These are phyloP conservation scores for Thunnus thynnus DNA, from an alignment of 2,113 vertebrate genomes.

Conservation along the genomic window DNA sequence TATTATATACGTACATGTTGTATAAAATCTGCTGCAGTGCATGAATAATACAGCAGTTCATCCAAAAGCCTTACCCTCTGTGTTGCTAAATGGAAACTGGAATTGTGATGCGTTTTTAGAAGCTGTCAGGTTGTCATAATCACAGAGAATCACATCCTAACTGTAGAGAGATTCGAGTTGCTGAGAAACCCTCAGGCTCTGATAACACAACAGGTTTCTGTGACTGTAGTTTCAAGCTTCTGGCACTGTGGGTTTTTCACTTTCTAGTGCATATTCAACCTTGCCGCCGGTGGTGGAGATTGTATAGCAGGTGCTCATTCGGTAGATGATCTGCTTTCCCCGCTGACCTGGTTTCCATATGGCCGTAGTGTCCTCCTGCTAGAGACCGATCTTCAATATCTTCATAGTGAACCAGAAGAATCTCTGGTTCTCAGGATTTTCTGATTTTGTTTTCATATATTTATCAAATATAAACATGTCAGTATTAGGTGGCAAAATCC, in stretches of 20 bases:
- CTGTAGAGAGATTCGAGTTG: background rate
- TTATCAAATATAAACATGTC: too few relatives aligned
- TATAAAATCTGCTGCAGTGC: too few relatives aligned
- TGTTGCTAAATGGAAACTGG: too few relatives aligned
- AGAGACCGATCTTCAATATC: background rate
- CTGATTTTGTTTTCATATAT: background rate
- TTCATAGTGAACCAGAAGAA: constrained; percentile 9
- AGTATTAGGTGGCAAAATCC: too few relatives aligned
- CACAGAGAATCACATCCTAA: background rate
- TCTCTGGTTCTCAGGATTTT: background rate
- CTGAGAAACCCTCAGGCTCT: constrained; percentile 21
- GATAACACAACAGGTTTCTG: constrained; percentile 8
- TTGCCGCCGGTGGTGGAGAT: constrained; percentile 14
- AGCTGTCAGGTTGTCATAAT: background rate
- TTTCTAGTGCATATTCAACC: constrained; percentile 1
- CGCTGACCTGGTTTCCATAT: constrained; percentile 41
- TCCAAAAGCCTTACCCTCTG: too few relatives aligned
- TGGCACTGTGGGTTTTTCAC: background rate
- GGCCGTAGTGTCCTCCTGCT: background rate
- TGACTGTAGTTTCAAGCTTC: constrained; percentile 2
- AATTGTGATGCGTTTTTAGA: background rate
- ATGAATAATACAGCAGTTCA: too few relatives aligned
- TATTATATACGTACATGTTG: too few relatives aligned
- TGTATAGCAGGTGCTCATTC: constrained; percentile 16
- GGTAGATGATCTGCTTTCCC: constrained; percentile 13